A percentile compares a stretch with the other conserved stretches of the same genome.
These are phyloP conservation scores for Acanthochromis polyacanthus DNA, from an alignment of 2,113 vertebrate genomes.

Conservation along the genomic window DNA sequence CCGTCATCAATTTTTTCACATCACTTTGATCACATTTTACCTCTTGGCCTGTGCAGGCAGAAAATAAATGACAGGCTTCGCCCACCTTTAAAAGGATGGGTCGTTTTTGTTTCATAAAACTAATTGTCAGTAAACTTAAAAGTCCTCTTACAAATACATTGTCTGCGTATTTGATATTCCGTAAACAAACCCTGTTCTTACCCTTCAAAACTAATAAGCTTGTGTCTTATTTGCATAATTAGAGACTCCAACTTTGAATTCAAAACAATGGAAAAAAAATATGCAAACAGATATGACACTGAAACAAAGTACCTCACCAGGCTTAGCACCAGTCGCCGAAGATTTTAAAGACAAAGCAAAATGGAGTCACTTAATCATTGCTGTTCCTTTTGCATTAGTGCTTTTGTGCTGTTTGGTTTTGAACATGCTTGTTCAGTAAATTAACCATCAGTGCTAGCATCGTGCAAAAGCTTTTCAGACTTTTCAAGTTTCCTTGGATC, in stretches of 20 bases:
- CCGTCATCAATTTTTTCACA: neutral
- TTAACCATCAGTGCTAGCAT: neutral
- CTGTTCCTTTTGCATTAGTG: slow-evolving; percentile 6
- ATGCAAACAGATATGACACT: slow-evolving; percentile 46
- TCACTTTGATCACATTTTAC: neutral
- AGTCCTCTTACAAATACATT: slow-evolving; percentile 15
- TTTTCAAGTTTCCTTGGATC: too few relatives aligned
- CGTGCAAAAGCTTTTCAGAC: too few relatives aligned
- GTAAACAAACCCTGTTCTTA: slow-evolving; percentile 38
- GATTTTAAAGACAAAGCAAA: slow-evolving; percentile 38
- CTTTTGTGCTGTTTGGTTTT: slow-evolving; percentile 26
- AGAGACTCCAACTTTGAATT: slow-evolving; percentile 14
- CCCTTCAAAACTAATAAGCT: slow-evolving; percentile 54
- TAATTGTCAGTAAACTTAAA: slow-evolving; percentile 10
- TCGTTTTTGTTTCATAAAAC: slow-evolving; percentile 27
- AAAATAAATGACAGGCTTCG: neutral
- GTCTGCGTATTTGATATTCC: slow-evolving; percentile 33
- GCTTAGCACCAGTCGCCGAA: slow-evolving; percentile 53
- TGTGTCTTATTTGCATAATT: slow-evolving; percentile 61
- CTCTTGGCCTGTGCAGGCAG: neutral
- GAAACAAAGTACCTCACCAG: slow-evolving; percentile 50
- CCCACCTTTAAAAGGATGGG: neutral
- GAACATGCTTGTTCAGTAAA: neutral
- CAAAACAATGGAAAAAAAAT: slow-evolving; percentile 23
- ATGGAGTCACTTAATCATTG: neutral